Conservation (phyloP, 2,113 vertebrate genomes). For the Anguilla rostrata region DNA sequence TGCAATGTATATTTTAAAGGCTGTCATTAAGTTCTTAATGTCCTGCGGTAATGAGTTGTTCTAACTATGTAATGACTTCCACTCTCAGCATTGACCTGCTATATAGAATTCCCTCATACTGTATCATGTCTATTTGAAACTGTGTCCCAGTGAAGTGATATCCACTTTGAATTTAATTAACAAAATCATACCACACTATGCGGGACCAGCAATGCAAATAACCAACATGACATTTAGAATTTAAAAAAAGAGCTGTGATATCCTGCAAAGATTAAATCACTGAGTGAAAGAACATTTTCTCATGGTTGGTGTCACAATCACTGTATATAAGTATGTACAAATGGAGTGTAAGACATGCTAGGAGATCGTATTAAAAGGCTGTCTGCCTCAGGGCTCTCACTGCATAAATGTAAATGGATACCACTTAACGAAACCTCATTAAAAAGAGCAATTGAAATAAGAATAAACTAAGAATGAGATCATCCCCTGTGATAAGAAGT, state of each 20-base stretch:
- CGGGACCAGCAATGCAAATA: neutral
- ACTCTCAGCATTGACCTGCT: neutral
- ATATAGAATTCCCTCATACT: constrained; percentile 23
- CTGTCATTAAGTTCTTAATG: constrained; percentile 30
- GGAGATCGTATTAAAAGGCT: too few species aligned
- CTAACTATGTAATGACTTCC: constrained; percentile 13
- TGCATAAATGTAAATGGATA: neutral
- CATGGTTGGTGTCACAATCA: too few species aligned
- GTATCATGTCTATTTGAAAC: constrained; percentile 20
- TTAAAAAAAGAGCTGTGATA: neutral
- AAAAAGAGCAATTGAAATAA: constrained; percentile 25
- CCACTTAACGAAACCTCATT: neutral
- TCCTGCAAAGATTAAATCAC: neutral
- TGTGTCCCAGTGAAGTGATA: neutral
- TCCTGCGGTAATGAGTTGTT: constrained; percentile 30
- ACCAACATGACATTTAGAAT: neutral
- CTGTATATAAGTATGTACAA: too few species aligned
- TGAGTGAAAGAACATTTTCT: neutral
- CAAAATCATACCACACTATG: neutral
- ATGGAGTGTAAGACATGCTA: too few species aligned
- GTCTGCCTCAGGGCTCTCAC: neutral
- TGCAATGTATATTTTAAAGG: constrained; percentile 38
- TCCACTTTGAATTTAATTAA: constrained; percentile 26
- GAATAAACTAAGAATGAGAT: constrained; percentile 14
- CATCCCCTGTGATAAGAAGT: constrained; percentile 15